Evolutionary conservation across 2,888 invertebrate species (phyloP).

Genomic region (Agrochola macilenta): DNA sequence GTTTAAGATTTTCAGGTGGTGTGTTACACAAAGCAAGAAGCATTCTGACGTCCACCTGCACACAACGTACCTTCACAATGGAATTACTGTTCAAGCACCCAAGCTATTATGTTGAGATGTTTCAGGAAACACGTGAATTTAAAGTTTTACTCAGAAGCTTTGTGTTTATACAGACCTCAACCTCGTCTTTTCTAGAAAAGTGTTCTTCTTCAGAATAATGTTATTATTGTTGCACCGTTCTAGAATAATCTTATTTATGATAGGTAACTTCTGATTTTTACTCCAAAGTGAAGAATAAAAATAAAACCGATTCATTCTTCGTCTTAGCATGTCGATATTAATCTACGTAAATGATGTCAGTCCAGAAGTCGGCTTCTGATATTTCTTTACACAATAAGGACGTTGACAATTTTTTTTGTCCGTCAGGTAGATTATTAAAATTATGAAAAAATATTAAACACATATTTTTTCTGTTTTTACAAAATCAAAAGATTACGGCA

Average conservation of each 20-base stretch:
- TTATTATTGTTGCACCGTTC: conserved; percentile 13
- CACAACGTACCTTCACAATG: conserved; percentile 63
- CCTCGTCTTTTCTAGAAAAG: conserved; percentile 28
- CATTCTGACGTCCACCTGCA: conserved; percentile 67
- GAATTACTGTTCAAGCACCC: conserved; percentile 64
- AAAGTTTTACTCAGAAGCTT: conserved; percentile 55
- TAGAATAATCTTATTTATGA: neutral
- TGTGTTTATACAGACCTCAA: conserved; percentile 42
- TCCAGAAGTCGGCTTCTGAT: neutral
- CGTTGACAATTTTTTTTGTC: too few species aligned
- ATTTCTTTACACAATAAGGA: neutral
- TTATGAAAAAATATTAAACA: too few species aligned
- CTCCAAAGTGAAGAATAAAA: neutral
- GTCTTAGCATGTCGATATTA: neutral
- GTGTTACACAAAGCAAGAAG: conserved; percentile 69
- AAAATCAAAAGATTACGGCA: too few species aligned
- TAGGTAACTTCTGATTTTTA: neutral
- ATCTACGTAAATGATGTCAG: neutral
- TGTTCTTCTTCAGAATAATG: conserved; percentile 24
- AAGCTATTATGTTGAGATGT: conserved; percentile 60
- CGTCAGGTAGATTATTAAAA: too few species aligned
- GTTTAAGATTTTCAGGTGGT: conserved; percentile 65
- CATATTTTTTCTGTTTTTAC: too few species aligned
- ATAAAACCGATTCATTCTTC: neutral
- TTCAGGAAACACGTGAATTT: conserved; percentile 63